Base-by-base conservation (phyloP, 2,888 invertebrate species). In the Drosophila prolongata region DNA sequence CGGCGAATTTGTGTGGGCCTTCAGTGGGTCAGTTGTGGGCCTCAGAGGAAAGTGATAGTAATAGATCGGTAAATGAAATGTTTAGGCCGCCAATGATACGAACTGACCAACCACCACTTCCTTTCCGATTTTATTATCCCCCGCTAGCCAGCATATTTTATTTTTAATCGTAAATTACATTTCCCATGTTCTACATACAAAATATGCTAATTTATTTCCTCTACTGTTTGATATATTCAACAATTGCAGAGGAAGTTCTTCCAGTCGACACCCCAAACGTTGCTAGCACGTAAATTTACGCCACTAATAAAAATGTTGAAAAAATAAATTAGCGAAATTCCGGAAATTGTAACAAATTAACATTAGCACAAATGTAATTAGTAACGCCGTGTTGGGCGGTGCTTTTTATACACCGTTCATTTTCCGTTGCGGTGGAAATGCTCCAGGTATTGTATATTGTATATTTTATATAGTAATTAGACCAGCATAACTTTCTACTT, bases 331-430 rank as follows among this genome's bases (percentile, higher is more conserved):
- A 89, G 90, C 90, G 79, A 87, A 87, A 75, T 81, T 85, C 90
- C 89, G 89, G 90, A 90, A 89, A 87, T 90, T 85, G 89, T 87
- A 76, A 89, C 90, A 90, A 90, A 90, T 90, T 90, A 87, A 86
- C 90, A 89, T 84, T 78, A 80, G 88, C 78, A 77, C 76, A 77
- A 81, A 89, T 85, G 79, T 87, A 87, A 89, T 89, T 89, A 90
- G 89, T 87, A 89, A 89, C 86, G 89, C 85, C 74, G 35, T 43
- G 73, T 43, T 52, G 64, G 64, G n/a, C 46, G 56, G 37, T n/a
- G 14, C 35, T 59, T 52, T 49, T 44, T 40, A 43, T 40, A 38
- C 47, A 24, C 14, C 30, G 42, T 64, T 38, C n/a, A 64, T 50
- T 35, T 50, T 42, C 24, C 38, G 19, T 47, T 55, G 61, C 13